These are phyloP conservation scores for Dysidea cf. avara DNA, from an alignment of 37 sponge, comb jelly and placozoan species.

Conservation along the genomic window DNA sequence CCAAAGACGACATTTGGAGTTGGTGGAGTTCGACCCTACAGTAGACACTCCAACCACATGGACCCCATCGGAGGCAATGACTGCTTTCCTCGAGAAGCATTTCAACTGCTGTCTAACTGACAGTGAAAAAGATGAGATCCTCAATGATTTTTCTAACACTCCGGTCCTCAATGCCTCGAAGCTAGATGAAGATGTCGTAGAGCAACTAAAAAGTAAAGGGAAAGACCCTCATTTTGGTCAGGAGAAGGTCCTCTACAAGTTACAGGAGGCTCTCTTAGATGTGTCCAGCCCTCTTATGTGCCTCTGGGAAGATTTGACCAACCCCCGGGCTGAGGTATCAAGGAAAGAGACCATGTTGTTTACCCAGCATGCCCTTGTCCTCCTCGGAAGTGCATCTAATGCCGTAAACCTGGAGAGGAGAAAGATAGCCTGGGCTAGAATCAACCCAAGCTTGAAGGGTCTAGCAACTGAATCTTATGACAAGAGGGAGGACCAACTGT, in stretches of 20 bases:
- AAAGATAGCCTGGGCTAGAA: constrained; percentile 25
- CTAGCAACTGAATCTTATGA: constrained; percentile 25
- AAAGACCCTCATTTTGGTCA: no score
- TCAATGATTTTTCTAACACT: not conserved
- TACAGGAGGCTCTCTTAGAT: constrained; percentile 21
- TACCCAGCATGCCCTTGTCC: constrained; percentile 17
- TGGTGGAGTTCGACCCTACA: constrained; percentile 21
- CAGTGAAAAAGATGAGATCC: not conserved
- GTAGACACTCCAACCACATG: not conserved
- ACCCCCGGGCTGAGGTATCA: not conserved
- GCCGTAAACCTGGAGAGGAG: constrained; percentile 11
- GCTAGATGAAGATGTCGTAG: no score
- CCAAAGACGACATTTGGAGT: no score
- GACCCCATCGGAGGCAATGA: not conserved
- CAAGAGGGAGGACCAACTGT: constrained; percentile 16
- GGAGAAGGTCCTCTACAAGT: no score
- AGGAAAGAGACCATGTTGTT: constrained; percentile 15
- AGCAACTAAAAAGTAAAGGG: no score
- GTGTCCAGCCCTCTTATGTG: constrained; percentile 21
- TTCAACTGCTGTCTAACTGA: constrained; percentile 4
- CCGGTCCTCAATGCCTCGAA: no score
- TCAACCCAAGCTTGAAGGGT: constrained; percentile 30
- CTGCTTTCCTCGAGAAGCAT: not conserved
- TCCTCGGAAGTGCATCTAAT: constrained; percentile 30
- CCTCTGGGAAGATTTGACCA: constrained; percentile 20